Conservation (phyloP, 2,797 vertebrate genomes). For the Tamandua tetradactyla region DNA sequence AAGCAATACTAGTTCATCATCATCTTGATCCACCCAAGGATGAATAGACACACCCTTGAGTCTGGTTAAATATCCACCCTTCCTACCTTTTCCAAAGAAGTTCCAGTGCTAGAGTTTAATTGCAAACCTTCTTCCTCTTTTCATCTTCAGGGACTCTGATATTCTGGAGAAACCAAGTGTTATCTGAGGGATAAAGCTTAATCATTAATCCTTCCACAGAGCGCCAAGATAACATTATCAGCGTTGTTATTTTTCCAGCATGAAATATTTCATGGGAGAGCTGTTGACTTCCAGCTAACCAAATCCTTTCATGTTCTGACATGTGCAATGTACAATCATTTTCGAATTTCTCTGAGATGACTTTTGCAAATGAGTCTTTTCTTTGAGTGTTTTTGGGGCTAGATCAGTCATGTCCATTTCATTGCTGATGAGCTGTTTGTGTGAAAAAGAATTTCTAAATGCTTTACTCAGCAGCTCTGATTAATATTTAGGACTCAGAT, state of each 20-base stretch:
- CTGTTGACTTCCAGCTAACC: background rate
- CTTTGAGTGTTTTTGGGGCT: constrained; percentile 35
- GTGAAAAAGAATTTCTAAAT: constrained; percentile 19
- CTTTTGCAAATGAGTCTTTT: constrained; percentile 33
- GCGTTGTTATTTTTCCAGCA: background rate
- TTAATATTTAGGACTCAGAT: constrained; percentile 46
- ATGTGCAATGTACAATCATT: background rate
- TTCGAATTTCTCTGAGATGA: constrained; percentile 55
- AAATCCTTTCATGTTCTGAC: background rate
- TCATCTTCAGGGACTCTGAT: background rate
- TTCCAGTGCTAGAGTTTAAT: background rate
- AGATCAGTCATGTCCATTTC: constrained; percentile 62
- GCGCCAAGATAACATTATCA: background rate
- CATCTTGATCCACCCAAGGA: constrained; percentile 1
- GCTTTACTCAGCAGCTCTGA: constrained; percentile 41
- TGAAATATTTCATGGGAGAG: background rate
- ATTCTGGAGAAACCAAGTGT: background rate
- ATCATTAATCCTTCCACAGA: background rate
- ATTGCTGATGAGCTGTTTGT: background rate
- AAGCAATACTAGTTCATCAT: background rate
- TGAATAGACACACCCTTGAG: constrained; percentile 18
- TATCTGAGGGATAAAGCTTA: background rate
- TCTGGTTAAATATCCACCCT: background rate
- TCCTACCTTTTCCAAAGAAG: background rate
- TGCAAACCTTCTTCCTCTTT: background rate